Evolutionary conservation across 2,113 vertebrate genomes (phyloP), one percentile per base, ranked within the genome.

Genomic region (Myocastor coypus): DNA sequence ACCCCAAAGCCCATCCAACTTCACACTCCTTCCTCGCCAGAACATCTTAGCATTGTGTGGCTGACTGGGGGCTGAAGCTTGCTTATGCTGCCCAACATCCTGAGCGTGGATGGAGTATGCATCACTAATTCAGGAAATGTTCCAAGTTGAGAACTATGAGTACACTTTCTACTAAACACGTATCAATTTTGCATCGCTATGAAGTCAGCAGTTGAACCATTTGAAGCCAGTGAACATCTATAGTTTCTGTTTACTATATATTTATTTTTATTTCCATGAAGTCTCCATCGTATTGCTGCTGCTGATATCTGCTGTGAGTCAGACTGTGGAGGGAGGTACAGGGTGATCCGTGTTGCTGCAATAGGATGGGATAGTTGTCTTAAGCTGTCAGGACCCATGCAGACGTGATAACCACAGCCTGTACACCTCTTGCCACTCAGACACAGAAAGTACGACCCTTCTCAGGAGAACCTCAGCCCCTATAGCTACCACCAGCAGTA

Each of bases 241-340:
- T 88, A 46, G 61, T 89, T 91, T 97, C 91, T 92, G 61, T 73
- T 97, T 92, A 88, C 55, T 96, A 75, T 96, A 98, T 97, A 96
- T 97, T 95, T 77, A 80, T 55, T 97, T 97, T 97, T 93, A 95
- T 93, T 98, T 98, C 91, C 97, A 86, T 95, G 55, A 32, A 6
- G 91, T 97, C 95, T 97, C 94, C 77, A 2, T 78, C 66, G 73
- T 50, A n/a, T 46, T 91, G 81, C 5, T 61, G 34, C 50, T 91
- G 83, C 52, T 95, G 89, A 96, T 91, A 91, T 75, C 84, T 98
- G 84, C 95, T 97, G 87, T 80, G 37, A 96, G 80, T 94, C 75
- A 94, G 81, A 2, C 80, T 89, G 64, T 22, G 16, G 63, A 30
- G 55, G 22, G 30, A 6, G 20, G 28, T n/a, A 11, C 3, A 37